phyloP scores from a whole-genome alignment of 2,888 invertebrate genomes.

The Sesia apiformis region DNA sequence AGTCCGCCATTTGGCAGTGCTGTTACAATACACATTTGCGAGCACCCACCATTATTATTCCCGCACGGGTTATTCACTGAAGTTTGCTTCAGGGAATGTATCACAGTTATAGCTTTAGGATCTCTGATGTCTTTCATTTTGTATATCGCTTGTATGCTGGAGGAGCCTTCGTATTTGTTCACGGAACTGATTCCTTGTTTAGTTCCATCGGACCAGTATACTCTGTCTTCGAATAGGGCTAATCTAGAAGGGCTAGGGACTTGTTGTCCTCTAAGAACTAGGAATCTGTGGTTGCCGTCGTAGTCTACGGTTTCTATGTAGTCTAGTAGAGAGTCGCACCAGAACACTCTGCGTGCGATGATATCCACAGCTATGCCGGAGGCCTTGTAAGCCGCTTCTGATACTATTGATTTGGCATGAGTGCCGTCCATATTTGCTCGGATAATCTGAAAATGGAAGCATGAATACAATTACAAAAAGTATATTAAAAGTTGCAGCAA shows the following conservation, averaged over 20 bases:
- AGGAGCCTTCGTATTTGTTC: slow-evolving; percentile 87
- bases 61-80: slow-evolving; percentile 88
- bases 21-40: slow-evolving; percentile 95
- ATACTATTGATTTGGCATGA: slow-evolving; percentile 85
- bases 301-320: slow-evolving; percentile 98
- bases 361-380: slow-evolving; percentile 93
- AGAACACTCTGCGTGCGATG: slow-evolving; percentile 92
- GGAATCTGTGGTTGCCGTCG: slow-evolving; percentile 86
- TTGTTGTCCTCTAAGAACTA: slow-evolving; percentile 86
- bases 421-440: slow-evolving; percentile 97
- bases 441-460: slow-evolving; percentile 65
- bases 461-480: too few species aligned
- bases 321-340: slow-evolving; percentile 96
- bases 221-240: slow-evolving; percentile 88
- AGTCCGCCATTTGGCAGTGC: slow-evolving; percentile 81
- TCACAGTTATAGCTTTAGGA: slow-evolving; percentile 87
- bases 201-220: slow-evolving; percentile 94
- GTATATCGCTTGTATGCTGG: slow-evolving; percentile 85
- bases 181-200: slow-evolving; percentile 92
- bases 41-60: slow-evolving; percentile 90
- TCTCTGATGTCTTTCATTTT: slow-evolving; percentile 86
- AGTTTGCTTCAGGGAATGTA: slow-evolving; percentile 86
- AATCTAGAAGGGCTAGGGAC: slow-evolving; percentile 90
- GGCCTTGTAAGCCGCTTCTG: slow-evolving; percentile 95
- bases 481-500: too few species aligned